Percentiles rank a stretch among this genome's conserved stretches.
phyloP scores from a whole-genome alignment of 2,113 vertebrate species.

The Gracilinanus agilis region DNA sequence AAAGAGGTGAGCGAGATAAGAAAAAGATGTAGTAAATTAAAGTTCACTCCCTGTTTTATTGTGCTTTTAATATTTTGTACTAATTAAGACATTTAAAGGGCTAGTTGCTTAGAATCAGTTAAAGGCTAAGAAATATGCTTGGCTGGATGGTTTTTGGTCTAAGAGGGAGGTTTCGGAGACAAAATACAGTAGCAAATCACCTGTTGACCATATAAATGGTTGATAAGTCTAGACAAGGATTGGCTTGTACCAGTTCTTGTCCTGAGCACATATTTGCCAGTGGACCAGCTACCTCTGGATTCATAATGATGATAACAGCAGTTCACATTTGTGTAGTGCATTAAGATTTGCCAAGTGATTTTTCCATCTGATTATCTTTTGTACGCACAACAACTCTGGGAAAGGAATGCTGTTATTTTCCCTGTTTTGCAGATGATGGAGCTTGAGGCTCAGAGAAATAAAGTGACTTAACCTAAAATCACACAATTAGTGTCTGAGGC shows the following conservation, averaged over 20 bases:
- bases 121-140: slow-evolving; percentile 18
- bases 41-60: slow-evolving; percentile 68
- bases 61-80: slow-evolving; percentile 59
- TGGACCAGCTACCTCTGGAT: neutral
- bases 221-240: slow-evolving; percentile 25
- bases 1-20: slow-evolving; percentile 58
- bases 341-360: neutral
- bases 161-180: slow-evolving; percentile 14
- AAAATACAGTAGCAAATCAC: slow-evolving; percentile 29
- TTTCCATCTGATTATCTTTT: neutral
- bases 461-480: neutral
- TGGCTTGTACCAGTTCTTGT: neutral
- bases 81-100: slow-evolving; percentile 60
- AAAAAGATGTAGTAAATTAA: slow-evolving; percentile 60
- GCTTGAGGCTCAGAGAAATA: too few relatives aligned
- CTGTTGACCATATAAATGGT: slow-evolving; percentile 19
- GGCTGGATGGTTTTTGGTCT: slow-evolving; percentile 3
- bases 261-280: slow-evolving; percentile 8
- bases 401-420: neutral
- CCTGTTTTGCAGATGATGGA: neutral
- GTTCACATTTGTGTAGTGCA: neutral
- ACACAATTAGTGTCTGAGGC: neutral
- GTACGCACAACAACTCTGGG: neutral
- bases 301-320: neutral
- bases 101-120: slow-evolving; percentile 41